Conservation (phyloP, 2,113 vertebrate genomes). For the Parotia lawesii region DNA sequence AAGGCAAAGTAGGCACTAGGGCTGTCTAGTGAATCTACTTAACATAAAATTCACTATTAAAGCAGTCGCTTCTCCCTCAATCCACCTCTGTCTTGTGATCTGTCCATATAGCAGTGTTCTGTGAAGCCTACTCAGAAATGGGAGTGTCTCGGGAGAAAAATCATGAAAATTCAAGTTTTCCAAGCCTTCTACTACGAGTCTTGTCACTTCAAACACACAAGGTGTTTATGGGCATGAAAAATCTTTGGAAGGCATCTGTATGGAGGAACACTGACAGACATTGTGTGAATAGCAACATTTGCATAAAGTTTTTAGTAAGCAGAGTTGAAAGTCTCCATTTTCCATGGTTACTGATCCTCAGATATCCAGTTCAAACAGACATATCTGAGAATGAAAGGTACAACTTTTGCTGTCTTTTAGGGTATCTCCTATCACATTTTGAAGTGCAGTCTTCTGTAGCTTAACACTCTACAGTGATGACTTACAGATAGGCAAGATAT, state of each 20-base stretch:
- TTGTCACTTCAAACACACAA: neutral
- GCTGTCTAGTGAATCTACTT: neutral
- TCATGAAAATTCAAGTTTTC: neutral
- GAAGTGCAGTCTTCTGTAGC: neutral
- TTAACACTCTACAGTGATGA: neutral
- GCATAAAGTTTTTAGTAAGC: neutral
- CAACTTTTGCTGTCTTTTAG: neutral
- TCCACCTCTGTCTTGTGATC: neutral
- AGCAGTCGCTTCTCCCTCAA: neutral
- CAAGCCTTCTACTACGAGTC: neutral
- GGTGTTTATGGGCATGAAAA: neutral
- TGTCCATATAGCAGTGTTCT: neutral
- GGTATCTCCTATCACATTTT: neutral
- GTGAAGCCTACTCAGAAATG: neutral
- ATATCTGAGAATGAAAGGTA: neutral
- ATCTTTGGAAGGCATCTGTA: neutral
- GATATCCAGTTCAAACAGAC: neutral
- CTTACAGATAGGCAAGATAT: neutral
- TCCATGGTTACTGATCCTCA: neutral
- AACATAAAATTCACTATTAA: neutral
- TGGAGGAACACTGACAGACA: neutral
- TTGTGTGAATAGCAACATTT: neutral
- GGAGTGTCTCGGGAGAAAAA: neutral
- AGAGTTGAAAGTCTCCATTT: neutral
- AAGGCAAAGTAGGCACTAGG: neutral